Percentiles rank a stretch among this genome's conserved stretches.
phyloP scores from a whole-genome alignment of 2,888 invertebrate species.

The Thymelicus sylvestris region DNA sequence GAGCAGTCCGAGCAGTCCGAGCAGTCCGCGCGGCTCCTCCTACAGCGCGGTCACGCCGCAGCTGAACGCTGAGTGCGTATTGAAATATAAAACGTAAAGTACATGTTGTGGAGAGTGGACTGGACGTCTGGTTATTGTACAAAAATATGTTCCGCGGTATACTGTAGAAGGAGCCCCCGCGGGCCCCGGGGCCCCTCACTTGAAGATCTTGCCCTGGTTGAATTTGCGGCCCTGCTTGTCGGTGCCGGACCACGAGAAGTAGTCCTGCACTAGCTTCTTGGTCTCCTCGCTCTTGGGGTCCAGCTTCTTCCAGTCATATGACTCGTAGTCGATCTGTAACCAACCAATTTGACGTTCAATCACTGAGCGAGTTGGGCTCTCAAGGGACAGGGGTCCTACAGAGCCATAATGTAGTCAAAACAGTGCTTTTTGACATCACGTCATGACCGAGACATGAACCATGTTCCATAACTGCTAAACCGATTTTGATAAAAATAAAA shows the following conservation, averaged over 20 bases:
- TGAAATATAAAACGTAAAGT: not conserved
- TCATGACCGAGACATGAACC: too few relatives aligned
- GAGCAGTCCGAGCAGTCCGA: too few relatives aligned
- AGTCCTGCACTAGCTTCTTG: constrained; percentile 93
- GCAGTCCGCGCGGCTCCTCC: too few relatives aligned
- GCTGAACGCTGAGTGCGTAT: too few relatives aligned
- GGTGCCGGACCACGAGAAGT: constrained; percentile 95
- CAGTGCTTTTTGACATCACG: too few relatives aligned
- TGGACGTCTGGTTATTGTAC: not conserved
- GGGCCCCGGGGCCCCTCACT: constrained; percentile 79
- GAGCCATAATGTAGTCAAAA: too few relatives aligned
- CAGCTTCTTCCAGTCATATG: constrained; percentile 97
- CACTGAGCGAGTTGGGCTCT: too few relatives aligned
- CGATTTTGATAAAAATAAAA: too few relatives aligned
- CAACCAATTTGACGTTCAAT: not conserved
- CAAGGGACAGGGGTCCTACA: too few relatives aligned
- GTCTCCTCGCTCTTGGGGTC: constrained; percentile 92
- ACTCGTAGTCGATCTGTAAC: constrained; percentile 93
- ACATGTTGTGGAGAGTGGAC: not conserved
- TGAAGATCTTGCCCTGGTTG: constrained; percentile 99
- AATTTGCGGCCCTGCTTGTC: constrained; percentile 96
- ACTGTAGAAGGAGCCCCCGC: not conserved
- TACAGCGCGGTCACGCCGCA: too few relatives aligned
- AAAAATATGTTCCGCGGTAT: constrained; percentile 2
- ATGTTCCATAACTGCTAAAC: too few relatives aligned